These are phyloP conservation scores for Augochlorella aurata DNA, from an alignment of 2,888 invertebrate genomes.

Conservation along the genomic window DNA sequence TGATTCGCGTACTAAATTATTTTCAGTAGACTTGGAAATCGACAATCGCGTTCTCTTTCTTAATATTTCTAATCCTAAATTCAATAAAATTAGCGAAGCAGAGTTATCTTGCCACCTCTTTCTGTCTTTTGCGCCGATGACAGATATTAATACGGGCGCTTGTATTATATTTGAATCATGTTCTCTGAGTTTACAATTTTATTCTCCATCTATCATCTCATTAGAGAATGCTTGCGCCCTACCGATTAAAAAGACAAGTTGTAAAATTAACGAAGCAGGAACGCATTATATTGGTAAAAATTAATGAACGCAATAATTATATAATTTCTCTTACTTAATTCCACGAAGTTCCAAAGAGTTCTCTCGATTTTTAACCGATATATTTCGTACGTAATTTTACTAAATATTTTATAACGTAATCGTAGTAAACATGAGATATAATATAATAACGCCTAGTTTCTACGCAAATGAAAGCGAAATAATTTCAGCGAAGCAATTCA, in stretches of 20 bases:
- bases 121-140: no score
- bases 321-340: neutral
- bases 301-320: neutral
- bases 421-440: no score
- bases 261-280: neutral
- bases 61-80: no score
- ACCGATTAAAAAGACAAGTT: neutral
- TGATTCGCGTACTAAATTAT: slow-evolving; percentile 2
- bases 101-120: no score
- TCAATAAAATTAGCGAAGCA: no score
- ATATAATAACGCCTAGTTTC: no score
- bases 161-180: neutral
- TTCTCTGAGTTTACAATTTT: neutral
- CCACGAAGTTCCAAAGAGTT: neutral
- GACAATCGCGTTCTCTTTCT: neutral
- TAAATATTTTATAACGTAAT: no score
- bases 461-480: no score
- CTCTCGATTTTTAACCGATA: no score
- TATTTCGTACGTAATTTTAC: no score
- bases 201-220: neutral
- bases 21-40: neutral
- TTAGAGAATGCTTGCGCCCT: neutral
- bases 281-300: neutral
- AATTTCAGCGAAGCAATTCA: no score
- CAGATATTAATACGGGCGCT: neutral